phyloP scores from a whole-genome alignment of 2,888 invertebrate genomes.

The Baronia brevicornis region DNA sequence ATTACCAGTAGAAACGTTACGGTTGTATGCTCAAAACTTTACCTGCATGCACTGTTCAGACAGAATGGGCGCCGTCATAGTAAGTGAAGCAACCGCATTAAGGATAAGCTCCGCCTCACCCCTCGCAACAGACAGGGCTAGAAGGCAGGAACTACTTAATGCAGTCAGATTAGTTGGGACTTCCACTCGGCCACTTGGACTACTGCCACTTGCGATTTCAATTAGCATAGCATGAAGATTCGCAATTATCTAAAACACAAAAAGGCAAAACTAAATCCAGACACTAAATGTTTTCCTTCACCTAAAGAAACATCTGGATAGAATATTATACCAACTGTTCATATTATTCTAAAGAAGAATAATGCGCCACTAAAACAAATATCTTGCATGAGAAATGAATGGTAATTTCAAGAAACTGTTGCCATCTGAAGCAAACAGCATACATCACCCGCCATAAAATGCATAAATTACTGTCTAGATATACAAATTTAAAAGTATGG shows the following conservation, averaged over 20 bases:
- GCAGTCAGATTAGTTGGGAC: conserved; percentile 85
- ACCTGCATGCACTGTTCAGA: conserved; percentile 89
- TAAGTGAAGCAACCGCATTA: conserved; percentile 88
- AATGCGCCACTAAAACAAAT: no score
- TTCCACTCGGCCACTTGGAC: conserved; percentile 38
- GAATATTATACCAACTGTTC: no score
- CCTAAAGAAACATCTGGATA: no score
- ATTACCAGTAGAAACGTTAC: no score
- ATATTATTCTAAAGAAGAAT: no score
- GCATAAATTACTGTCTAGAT: no score
- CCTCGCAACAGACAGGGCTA: conserved; percentile 93
- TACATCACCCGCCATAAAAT: no score
- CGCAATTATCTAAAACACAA: conserved; percentile 77
- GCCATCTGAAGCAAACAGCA: no score
- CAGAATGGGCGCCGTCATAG: conserved; percentile 88
- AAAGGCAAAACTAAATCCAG: not conserved
- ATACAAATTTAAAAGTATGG: no score
- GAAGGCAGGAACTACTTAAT: conserved; percentile 92
- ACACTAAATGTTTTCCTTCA: no score
- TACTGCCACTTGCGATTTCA: conserved; percentile 84
- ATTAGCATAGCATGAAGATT: conserved; percentile 89
- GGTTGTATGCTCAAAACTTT: conserved; percentile 19
- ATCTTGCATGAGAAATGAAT: no score
- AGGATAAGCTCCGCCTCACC: conserved; percentile 95
- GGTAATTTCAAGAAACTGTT: no score